Percentiles rank a stretch among this genome's conserved stretches.
Conservation (phyloP, 2,797 vertebrate genomes). For the Hydrophis major region DNA sequence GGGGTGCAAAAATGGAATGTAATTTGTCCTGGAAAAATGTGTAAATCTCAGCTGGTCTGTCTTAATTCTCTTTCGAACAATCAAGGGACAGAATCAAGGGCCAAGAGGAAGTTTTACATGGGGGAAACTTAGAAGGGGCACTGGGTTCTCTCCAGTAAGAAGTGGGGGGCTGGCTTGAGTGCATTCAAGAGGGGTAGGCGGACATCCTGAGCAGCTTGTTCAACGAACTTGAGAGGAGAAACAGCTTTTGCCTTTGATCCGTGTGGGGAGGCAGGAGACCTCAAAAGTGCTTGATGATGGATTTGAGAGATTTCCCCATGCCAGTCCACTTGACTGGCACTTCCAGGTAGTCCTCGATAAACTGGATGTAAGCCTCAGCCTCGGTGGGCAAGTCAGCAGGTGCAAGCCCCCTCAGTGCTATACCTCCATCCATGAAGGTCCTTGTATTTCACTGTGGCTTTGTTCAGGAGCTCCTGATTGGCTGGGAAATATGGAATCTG, state of each 20-base stretch:
- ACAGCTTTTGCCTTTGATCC: not conserved
- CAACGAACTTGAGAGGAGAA: not conserved
- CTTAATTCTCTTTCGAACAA: not conserved
- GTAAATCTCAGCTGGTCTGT: not conserved
- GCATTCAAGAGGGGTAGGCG: not conserved
- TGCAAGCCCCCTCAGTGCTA: constrained; percentile 74
- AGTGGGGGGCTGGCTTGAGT: not conserved
- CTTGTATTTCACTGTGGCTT: constrained; percentile 75
- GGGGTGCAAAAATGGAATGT: not conserved
- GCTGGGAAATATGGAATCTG: constrained; percentile 76
- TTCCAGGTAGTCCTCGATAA: constrained; percentile 79
- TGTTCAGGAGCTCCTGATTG: constrained; percentile 79
- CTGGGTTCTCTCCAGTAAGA: not conserved
- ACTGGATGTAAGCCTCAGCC: constrained; percentile 76
- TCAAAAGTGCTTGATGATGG: constrained; percentile 82
- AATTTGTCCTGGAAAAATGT: too few relatives aligned
- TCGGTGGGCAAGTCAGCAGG: constrained; percentile 71
- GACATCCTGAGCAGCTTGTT: not conserved
- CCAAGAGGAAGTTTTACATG: not conserved
- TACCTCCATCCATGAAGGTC: constrained; percentile 78
- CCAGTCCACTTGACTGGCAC: constrained; percentile 86
- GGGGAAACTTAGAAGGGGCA: not conserved
- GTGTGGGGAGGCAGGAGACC: not conserved
- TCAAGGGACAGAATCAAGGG: not conserved
- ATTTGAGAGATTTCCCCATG: constrained; percentile 82